phyloP scores from a whole-genome alignment of 2,797 vertebrate species.

The Argentina silus region DNA sequence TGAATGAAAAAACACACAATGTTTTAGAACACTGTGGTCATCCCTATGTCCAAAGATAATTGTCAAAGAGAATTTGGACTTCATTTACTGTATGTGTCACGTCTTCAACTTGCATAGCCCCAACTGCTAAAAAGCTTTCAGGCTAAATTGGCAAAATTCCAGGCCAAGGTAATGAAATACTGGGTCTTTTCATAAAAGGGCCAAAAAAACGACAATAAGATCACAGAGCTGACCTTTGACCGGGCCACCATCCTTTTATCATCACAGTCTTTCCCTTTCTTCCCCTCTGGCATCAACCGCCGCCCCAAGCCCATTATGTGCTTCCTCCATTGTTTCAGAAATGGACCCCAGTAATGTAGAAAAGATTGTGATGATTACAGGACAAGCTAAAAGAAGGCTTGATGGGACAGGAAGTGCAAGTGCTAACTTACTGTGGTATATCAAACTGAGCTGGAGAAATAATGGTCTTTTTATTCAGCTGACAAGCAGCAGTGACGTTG shows the following conservation, averaged over 20 bases:
- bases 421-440: conserved; percentile 73
- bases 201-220: conserved; percentile 80
- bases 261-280: conserved; percentile 73
- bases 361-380: conserved; percentile 84
- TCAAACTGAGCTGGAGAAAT: conserved; percentile 79
- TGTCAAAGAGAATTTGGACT: no score
- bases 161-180: conserved; percentile 81
- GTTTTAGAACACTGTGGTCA: not conserved
- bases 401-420: conserved; percentile 75
- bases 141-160: conserved; percentile 71
- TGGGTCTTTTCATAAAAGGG: conserved; percentile 78
- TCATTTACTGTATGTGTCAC: conserved; percentile 6
- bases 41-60: not conserved
- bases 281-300: conserved; percentile 75
- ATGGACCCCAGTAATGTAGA: conserved; percentile 74
- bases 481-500: conserved; percentile 82
- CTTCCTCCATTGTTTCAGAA: conserved; percentile 81
- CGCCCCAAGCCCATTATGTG: conserved; percentile 80
- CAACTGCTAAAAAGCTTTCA: conserved; percentile 57
- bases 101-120: conserved; percentile 63
- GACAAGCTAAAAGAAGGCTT: conserved; percentile 60
- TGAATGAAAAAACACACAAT: not conserved
- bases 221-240: conserved; percentile 87
- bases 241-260: conserved; percentile 83
- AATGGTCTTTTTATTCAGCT: conserved; percentile 88